Base-by-base conservation (phyloP, 2,888 invertebrate genomes). In the Drosophila robusta region DNA sequence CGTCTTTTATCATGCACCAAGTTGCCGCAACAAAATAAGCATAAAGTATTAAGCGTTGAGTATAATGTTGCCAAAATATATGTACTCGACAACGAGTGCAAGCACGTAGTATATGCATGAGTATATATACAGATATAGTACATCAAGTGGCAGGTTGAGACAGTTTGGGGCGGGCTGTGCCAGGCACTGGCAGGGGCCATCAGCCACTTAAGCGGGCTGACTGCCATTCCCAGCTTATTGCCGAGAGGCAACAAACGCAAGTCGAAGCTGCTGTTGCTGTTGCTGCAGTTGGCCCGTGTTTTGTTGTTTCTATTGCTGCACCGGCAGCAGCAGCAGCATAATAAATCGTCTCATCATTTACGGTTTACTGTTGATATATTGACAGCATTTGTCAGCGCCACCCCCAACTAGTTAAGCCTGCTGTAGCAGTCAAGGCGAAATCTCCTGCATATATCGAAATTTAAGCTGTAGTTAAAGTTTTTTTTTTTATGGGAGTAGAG, bases 281-380 rank as follows among this genome's bases (percentile, higher is more conserved):
- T 38, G 51, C 41, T 22, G 29, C 18, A 46, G 46, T 11, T 52
- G 47, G 12, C 11, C 9, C 1, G n/a, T 26, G 26, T 11, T 41
- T 38, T 71, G 71, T 56, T 34, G 46, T 36, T 60, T 45, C 12
- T 62, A 66, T 45, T 57, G 64, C 34, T 46, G 9, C 41, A 66
- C 3, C 34, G 34, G 34, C 34, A 34, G 54, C 47, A 54, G 54
- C 47, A 54, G 69, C 71, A 67, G 29, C 78, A 80, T 80, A 74
- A 85, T 87, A 87, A 85, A 87, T 87, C 73, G 80, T 66, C 72
- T 60, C 80, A 87, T 85, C 87, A 80, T 80, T 87, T 87, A 80
- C 58, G 75, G 80, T 76, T 77, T 87, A 62, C 71, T 56, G 52
- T 73, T 89, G 77, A 89, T 80, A 77, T 79, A 87, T 85, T 76